phyloP scores from a whole-genome alignment of 2,888 invertebrate species.

The Chrysodeixis includens region DNA sequence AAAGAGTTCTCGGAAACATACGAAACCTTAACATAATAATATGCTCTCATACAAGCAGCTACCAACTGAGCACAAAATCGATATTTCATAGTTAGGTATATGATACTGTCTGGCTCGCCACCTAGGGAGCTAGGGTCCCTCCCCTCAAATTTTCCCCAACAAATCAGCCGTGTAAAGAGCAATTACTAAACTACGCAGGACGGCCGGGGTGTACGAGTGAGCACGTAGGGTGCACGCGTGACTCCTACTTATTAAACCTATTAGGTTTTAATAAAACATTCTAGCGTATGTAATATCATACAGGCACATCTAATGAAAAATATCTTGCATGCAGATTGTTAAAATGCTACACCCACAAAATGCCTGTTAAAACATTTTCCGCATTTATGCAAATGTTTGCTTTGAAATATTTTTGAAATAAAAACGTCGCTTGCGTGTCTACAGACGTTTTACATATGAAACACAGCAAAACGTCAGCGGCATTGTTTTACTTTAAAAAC shows the following conservation, averaged over 20 bases:
- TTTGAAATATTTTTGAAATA: slow-evolving; percentile 59
- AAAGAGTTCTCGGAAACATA: no score
- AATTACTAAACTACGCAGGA: slow-evolving; percentile 25
- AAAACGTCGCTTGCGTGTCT: slow-evolving; percentile 52
- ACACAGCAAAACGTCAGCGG: slow-evolving; percentile 33
- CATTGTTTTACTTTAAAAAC: slow-evolving; percentile 45
- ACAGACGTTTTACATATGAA: slow-evolving; percentile 64
- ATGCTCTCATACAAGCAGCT: not conserved
- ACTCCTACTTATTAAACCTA: slow-evolving; percentile 21
- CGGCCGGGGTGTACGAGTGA: slow-evolving; percentile 5
- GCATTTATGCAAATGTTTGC: slow-evolving; percentile 60
- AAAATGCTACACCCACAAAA: not conserved
- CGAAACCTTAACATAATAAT: no score
- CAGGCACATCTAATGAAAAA: not conserved
- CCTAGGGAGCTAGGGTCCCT: slow-evolving; percentile 3
- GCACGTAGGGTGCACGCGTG: slow-evolving; percentile 9
- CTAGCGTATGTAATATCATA: not conserved
- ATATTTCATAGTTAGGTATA: not conserved
- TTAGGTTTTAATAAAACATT: not conserved
- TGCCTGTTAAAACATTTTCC: slow-evolving; percentile 29
- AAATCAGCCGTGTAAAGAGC: slow-evolving; percentile 27
- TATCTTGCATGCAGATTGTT: not conserved
- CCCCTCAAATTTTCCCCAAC: slow-evolving; percentile 29
- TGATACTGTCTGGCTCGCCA: slow-evolving; percentile 21
- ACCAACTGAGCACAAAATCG: not conserved